A percentile compares a stretch with the other conserved stretches of the same genome.
These are phyloP conservation scores for Sussaba pulchella DNA, from an alignment of 2,888 invertebrate species.

Conservation along the genomic window DNA sequence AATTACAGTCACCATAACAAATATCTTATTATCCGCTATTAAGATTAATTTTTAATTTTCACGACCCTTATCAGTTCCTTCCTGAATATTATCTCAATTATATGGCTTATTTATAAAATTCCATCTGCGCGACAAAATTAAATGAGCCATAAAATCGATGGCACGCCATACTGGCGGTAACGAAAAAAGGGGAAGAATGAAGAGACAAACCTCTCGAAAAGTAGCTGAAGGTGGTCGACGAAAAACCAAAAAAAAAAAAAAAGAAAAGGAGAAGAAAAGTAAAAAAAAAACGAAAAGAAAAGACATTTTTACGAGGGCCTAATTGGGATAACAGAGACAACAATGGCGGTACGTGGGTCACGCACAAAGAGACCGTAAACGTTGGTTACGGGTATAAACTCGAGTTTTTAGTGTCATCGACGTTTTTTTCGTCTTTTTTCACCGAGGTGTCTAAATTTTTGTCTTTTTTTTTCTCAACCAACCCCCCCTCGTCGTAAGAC, in stretches of 20 bases:
- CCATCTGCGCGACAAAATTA: neutral
- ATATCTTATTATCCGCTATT: no score
- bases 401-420: slow-evolving; percentile 82
- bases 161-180: slow-evolving; percentile 11
- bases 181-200: slow-evolving; percentile 16
- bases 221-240: no score
- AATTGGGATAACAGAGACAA: slow-evolving; percentile 84
- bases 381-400: slow-evolving; percentile 82
- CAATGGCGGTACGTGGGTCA: slow-evolving; percentile 78
- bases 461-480: slow-evolving; percentile 63
- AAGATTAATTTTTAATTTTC: no score
- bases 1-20: no score
- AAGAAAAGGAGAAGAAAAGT: slow-evolving; percentile 46
- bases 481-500: slow-evolving; percentile 71
- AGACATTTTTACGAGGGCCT: slow-evolving; percentile 80
- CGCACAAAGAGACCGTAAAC: slow-evolving; percentile 79
- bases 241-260: slow-evolving; percentile 53
- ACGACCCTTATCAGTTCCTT: no score
- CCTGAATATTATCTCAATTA: no score
- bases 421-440: slow-evolving; percentile 53
- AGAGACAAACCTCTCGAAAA: no score
- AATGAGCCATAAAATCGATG: no score
- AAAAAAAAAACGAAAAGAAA: slow-evolving; percentile 63
- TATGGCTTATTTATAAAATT: slow-evolving; percentile 9
- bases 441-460: slow-evolving; percentile 42